Conservation (phyloP, 64 coral and sea anemone genomes). For the Porites australiensis region DNA sequence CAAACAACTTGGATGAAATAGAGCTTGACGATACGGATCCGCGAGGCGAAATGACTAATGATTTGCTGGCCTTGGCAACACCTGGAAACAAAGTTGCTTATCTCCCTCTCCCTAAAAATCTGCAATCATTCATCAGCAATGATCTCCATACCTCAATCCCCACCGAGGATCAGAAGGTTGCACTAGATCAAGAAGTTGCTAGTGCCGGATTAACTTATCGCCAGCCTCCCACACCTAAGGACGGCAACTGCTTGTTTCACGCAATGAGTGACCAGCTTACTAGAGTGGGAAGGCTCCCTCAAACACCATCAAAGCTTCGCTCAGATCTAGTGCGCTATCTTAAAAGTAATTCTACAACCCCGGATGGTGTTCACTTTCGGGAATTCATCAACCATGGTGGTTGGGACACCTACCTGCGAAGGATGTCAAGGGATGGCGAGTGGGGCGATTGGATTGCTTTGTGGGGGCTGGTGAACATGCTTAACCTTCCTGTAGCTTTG, state of each 20-base stretch:
- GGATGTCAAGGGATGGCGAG: not conserved
- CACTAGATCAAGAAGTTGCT: not conserved
- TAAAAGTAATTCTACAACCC: not conserved
- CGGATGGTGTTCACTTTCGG: not conserved
- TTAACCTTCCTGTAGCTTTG: not conserved
- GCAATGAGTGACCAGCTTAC: conserved; percentile 5
- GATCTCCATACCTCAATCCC: not conserved
- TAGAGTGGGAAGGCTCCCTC: not conserved
- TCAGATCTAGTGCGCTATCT: not conserved
- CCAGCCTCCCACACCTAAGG: conserved; percentile 6
- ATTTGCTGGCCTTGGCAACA: not conserved
- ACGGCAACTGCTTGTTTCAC: conserved; percentile 23
- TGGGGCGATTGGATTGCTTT: conserved; percentile 30
- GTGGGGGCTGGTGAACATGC: not conserved
- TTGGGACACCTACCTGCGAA: not conserved
- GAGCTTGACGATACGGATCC: not conserved
- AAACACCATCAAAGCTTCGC: not conserved
- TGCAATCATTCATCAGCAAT: not conserved
- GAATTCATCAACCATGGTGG: conserved; percentile 11
- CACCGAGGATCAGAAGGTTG: not conserved
- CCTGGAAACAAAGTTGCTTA: not conserved
- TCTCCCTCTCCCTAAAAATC: not conserved
- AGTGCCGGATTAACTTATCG: not conserved
- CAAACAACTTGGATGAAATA: not conserved
- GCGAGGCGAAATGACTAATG: not conserved